Percentiles rank a stretch among this genome's conserved stretches.
These are phyloP conservation scores for Gonioctena quinquepunctata DNA, from an alignment of 1,140 invertebrate genomes.

Conservation along the genomic window DNA sequence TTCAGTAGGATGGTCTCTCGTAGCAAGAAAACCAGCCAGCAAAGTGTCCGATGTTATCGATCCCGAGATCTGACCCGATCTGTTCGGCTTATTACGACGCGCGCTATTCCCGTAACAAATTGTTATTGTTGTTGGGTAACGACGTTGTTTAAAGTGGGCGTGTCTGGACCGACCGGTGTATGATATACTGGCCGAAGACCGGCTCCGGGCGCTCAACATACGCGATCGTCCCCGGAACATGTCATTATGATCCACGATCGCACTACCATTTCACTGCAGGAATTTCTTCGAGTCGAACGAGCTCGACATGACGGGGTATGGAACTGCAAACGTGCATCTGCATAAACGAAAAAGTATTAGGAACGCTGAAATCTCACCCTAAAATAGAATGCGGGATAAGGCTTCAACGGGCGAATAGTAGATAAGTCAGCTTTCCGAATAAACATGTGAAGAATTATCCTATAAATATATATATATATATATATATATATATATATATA, in stretches of 20 bases:
- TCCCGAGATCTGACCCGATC: conserved; percentile 44
- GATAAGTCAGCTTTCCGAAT: too few species aligned
- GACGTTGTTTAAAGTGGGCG: conserved; percentile 54
- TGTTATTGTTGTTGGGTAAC: conserved; percentile 57
- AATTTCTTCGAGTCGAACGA: conserved; percentile 1
- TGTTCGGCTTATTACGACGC: conserved; percentile 48
- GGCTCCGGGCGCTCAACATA: conserved; percentile 44
- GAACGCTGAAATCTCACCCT: too few species aligned
- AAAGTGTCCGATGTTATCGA: background rate
- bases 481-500: too few species aligned
- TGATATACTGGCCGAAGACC: conserved; percentile 48
- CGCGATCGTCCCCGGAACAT: conserved; percentile 39
- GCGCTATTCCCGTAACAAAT: conserved; percentile 54
- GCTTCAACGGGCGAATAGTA: too few species aligned
- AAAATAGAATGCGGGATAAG: too few species aligned
- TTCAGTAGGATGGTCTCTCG: background rate
- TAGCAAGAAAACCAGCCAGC: background rate
- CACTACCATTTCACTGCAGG: conserved; percentile 32
- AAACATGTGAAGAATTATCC: too few species aligned
- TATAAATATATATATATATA: too few species aligned
- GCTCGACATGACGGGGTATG: background rate
- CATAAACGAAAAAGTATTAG: too few species aligned
- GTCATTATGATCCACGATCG: conserved; percentile 48
- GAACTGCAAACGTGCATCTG: background rate
- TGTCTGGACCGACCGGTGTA: conserved; percentile 38